Evolutionary conservation across 1,140 invertebrate species (phyloP), one percentile per base, ranked within the genome.

Genomic region (Sinonovacula constricta): DNA sequence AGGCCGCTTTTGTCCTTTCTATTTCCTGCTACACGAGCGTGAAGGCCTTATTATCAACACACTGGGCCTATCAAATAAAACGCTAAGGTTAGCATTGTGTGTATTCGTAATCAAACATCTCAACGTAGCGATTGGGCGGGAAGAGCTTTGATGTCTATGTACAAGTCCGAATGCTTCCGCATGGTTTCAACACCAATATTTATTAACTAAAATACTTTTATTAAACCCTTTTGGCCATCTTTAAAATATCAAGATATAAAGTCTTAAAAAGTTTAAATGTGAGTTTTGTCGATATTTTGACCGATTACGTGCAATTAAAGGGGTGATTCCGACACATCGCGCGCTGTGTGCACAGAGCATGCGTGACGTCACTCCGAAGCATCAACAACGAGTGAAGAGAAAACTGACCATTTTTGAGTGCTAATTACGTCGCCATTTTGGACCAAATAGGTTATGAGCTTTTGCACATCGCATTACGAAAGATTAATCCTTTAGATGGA

Each of bases 341-440:
- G 71, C 71, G 71, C 71, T 75, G n/a, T n/a, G n/a, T n/a, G 62
- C 71, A 75, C 39, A 75, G 71, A 65, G 71, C 62, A 75, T 31
- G 36, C 66, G 71, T 75, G 71, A 75, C 71, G 71, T 75, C 71
- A 75, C 71, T 36, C 56, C 62, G 36, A 57, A 72, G 71, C 71
- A 75, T 75, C 71, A 75, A 75, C 71, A 75, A 75, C 71, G 71
- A 75, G 66, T 60, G 45, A 39, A 65, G 62, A 33, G 49, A 70
- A 70, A 75, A 66, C 34, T 75, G 71, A 75, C 71, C 71, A 75
- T 65, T 75, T 75, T 75, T 53, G 71, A 49, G 30, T 63, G 59
- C 31, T 75, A 63, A 75, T 75, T 75, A 75, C 71, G 71, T 65
- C 71, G 71, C 71, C 71, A 75, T 75, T 75, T 75, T 75, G 71